A percentile compares a stretch with the other conserved stretches of the same genome.
These are phyloP conservation scores for Polydrusus tereticollis DNA, from an alignment of 2,888 invertebrate species.

Conservation along the genomic window DNA sequence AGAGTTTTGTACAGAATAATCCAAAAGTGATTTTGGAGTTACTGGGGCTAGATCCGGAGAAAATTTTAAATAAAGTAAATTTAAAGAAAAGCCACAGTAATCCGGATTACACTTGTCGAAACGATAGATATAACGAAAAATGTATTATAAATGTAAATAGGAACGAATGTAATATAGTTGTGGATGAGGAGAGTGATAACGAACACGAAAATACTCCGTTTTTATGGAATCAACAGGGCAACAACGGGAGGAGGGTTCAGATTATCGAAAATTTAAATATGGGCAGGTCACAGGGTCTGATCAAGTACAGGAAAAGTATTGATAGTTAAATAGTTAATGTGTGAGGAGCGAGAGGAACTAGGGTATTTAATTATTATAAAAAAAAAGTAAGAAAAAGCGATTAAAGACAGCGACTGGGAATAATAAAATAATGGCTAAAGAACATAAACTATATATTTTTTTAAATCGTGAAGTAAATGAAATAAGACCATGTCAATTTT, in stretches of 20 bases:
- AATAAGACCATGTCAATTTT: no score
- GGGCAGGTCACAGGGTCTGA: slow-evolving; percentile 46
- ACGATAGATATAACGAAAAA: slow-evolving; percentile 40
- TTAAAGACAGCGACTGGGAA: not conserved
- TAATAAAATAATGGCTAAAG: not conserved
- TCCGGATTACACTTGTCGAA: slow-evolving; percentile 55
- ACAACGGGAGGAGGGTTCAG: slow-evolving; percentile 50
- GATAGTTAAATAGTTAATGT: slow-evolving; percentile 36
- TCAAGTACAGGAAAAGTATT: slow-evolving; percentile 55
- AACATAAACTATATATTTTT: no score
- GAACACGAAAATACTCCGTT: slow-evolving; percentile 57
- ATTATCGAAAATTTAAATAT: slow-evolving; percentile 54
- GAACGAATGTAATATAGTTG: slow-evolving; percentile 50
- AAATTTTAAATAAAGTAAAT: slow-evolving; percentile 59
- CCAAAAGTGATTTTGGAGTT: slow-evolving; percentile 80
- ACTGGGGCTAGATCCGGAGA: slow-evolving; percentile 77
- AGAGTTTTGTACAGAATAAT: slow-evolving; percentile 78
- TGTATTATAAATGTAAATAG: slow-evolving; percentile 32
- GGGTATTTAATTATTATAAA: not conserved
- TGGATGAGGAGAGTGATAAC: slow-evolving; percentile 53
- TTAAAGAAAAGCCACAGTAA: slow-evolving; percentile 60
- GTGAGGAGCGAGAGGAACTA: not conserved
- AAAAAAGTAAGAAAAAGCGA: no score
- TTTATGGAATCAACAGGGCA: slow-evolving; percentile 57
- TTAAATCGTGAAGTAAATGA: no score